phyloP scores from a whole-genome alignment of 2,113 vertebrate species.

The Lampris megalopsis region DNA sequence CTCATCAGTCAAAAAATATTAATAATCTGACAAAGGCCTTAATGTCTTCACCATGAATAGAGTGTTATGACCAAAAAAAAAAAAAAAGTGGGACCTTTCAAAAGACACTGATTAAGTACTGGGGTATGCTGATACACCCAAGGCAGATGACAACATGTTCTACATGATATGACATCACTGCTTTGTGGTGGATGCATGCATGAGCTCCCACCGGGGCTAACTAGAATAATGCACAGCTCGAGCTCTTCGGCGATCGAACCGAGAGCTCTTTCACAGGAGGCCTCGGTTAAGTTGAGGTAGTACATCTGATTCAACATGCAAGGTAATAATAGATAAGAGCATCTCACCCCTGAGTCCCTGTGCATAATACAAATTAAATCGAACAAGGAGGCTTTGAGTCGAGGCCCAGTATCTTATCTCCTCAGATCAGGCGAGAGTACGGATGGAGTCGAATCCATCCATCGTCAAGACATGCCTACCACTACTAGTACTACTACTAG shows the following conservation, averaged over 20 bases:
- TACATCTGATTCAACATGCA: background rate
- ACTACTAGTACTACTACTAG: constrained; percentile 3
- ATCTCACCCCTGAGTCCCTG: background rate
- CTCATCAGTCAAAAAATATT: constrained; percentile 37
- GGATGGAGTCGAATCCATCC: constrained; percentile 3
- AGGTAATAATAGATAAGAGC: background rate
- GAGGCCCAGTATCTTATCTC: background rate
- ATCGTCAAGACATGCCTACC: constrained; percentile 5
- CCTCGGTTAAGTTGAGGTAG: background rate
- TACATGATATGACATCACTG: too few relatives aligned
- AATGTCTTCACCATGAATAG: constrained; percentile 30
- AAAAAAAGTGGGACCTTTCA: constrained; percentile 50
- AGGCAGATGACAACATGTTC: background rate
- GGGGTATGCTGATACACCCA: background rate
- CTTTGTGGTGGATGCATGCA: background rate
- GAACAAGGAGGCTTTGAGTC: constrained; percentile 37
- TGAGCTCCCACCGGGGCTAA: background rate
- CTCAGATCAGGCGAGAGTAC: constrained; percentile 10
- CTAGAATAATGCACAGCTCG: background rate
- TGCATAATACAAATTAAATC: constrained; percentile 23
- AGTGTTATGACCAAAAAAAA: constrained; percentile 37
- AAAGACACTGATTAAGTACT: background rate
- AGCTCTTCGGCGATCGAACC: background rate
- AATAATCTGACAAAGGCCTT: constrained; percentile 28
- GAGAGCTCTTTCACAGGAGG: background rate